These are phyloP conservation scores for Protobothrops flavoviridis DNA, from an alignment of 2,113 vertebrate genomes.

Conservation along the genomic window DNA sequence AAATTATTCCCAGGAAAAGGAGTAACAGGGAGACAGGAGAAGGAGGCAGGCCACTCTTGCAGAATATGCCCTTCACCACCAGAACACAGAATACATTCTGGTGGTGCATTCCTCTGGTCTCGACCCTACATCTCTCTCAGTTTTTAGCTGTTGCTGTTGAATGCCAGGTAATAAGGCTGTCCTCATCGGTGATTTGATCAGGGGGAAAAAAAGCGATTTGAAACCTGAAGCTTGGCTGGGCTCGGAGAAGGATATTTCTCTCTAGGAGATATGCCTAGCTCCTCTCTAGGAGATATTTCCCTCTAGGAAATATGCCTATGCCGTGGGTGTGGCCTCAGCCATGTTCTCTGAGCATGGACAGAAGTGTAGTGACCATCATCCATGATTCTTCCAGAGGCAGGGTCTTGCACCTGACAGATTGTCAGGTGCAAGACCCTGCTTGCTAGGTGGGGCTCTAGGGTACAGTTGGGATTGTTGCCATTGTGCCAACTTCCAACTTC, in stretches of 20 bases:
- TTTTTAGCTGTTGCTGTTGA: background rate
- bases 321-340: background rate
- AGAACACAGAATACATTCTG: background rate
- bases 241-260: background rate
- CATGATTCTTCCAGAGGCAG: background rate
- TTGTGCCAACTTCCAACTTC: background rate
- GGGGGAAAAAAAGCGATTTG: rapidly evolving
- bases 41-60: background rate
- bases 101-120: background rate
- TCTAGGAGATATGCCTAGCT: background rate
- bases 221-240: background rate
- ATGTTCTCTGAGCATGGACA: background rate
- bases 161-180: background rate
- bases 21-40: background rate
- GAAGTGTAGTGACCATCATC: background rate
- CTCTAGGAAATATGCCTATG: background rate
- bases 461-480: background rate
- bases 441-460: background rate
- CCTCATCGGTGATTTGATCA: background rate
- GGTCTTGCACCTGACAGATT: no score
- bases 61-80: background rate
- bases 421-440: background rate
- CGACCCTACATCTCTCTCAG: background rate
- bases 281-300: background rate
- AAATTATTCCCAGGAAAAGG: background rate